Base-by-base conservation (phyloP, 2,797 vertebrate species). In the Epinephelus awoara region DNA sequence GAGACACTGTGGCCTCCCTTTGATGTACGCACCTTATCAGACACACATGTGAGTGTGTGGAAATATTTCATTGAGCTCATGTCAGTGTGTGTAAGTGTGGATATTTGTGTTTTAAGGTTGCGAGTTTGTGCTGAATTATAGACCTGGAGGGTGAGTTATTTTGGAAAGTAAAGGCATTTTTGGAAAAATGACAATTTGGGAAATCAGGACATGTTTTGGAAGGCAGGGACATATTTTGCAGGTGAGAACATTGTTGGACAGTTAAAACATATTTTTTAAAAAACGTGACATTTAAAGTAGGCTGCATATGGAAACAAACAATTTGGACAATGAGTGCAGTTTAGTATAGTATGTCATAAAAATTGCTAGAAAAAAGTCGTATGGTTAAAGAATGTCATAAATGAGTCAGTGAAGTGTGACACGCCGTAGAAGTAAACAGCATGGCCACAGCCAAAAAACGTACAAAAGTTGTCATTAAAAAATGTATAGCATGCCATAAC, bases 21-120 rank as follows among this genome's bases (percentile, higher is more conserved):
- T 93, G 89, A 93, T 89, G 86, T 93, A 49, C 90, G 29, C 49
- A 87, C 88, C 83, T 85, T 75, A 82, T 79, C 83, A 81, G 27
- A 84, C 78, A 72, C 75, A 80, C 78, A 76, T 80, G 86, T 74
- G 25, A 63, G 72, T n/a, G 67, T 72, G 71, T 75, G 79, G 47
- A 71, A 71, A 75, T 82, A 59, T 79, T 75, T 86, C 50, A 73
- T 64, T 54, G 38, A 55, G 76, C 11, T 71, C 18, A 29, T 46
- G 61, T 29, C 46, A 0, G 54, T 21, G 25, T 59, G 58, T 67
- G 11, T 21, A 0, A 4, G 57, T 23, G 63, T 19, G 66, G 2
- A 25, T 42, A 11, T 66, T 21, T 64, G 50, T 58, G 55, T 61
- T 55, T 67, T 4, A 46, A 62, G 19, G 51, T 27, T 55, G 55